These are phyloP conservation scores for Channa argus DNA, from an alignment of 2,113 vertebrate genomes.

Conservation along the genomic window DNA sequence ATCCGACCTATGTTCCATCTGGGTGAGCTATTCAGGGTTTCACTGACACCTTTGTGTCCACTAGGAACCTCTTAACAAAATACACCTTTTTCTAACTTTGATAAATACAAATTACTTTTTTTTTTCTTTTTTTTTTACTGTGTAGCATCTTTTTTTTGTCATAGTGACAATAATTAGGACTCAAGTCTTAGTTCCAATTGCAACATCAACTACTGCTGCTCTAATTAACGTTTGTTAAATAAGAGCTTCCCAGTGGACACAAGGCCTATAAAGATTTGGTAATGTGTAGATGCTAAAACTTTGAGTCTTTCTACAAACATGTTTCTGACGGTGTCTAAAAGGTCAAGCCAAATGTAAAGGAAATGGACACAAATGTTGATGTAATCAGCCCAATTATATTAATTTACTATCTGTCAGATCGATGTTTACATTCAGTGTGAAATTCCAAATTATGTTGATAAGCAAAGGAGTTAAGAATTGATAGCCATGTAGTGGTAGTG, in stretches of 20 bases:
- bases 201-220: too few relatives aligned
- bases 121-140: background rate
- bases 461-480: background rate
- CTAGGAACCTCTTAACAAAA: constrained; percentile 50
- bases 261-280: too few relatives aligned
- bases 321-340: too few relatives aligned
- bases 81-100: background rate
- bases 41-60: constrained; percentile 51
- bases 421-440: too few relatives aligned
- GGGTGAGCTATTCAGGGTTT: constrained; percentile 6
- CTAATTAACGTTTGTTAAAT: too few relatives aligned
- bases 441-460: constrained; percentile 13
- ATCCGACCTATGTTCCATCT: constrained; percentile 13
- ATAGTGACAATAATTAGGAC: background rate
- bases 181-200: background rate
- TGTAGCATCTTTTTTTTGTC: background rate
- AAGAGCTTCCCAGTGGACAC: too few relatives aligned
- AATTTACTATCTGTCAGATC: too few relatives aligned
- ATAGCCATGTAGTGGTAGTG: constrained; percentile 11
- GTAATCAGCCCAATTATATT: too few relatives aligned
- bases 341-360: too few relatives aligned
- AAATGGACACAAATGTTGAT: too few relatives aligned
- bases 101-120: background rate
- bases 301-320: too few relatives aligned
- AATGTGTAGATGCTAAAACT: too few relatives aligned